Base-by-base conservation (phyloP, 2,113 vertebrate species). In the Jacana jacana region DNA sequence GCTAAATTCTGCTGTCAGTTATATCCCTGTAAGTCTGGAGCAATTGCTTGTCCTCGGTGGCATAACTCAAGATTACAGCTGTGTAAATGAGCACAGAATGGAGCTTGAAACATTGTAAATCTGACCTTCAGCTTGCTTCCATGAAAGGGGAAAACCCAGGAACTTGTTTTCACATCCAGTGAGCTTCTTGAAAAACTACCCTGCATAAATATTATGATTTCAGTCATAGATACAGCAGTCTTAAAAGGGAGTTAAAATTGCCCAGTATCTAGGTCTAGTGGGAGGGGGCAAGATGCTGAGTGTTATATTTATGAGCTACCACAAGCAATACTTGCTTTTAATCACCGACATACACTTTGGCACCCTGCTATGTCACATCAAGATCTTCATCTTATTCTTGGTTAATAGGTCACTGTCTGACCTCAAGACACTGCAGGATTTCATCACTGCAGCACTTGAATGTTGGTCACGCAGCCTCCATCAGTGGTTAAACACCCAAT, bases 41-140 rank as follows among this genome's bases (percentile, higher is more conserved):
- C 91, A 84, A 95, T 92, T 95, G 85, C 81, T 87, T 86, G 84
- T 89, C 80, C 81, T 96, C 3, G 0, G 64, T 86, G 89, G 91
- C 91, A 75, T 95, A 97, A 89, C 91, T 96, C 90, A 97, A 91
- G 95, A 96, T 96, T 94, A 95, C 84, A 88, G 64, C 85, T 87
- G 81, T 90, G 89, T 92, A 96, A 97, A 96, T 87, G 93, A 94
- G 86, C 70, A 81, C 78, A 90, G 88, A 97, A 95, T 86, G 92
- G 46, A 93, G 84, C 86, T 81, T 81, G 75, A 92, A 76, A 92
- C 4, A 6, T 84, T 90, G 76, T 97, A 97, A 97, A 96, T 96
- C 86, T 96, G 95, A 97, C 95, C 84, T 94, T 95, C 90, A 91
- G 72, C 54, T 93, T 73, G 55, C 77, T 95, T 96, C 88, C 91